Base-by-base conservation (phyloP, 1,140 invertebrate species). In the Conus betulinus region DNA sequence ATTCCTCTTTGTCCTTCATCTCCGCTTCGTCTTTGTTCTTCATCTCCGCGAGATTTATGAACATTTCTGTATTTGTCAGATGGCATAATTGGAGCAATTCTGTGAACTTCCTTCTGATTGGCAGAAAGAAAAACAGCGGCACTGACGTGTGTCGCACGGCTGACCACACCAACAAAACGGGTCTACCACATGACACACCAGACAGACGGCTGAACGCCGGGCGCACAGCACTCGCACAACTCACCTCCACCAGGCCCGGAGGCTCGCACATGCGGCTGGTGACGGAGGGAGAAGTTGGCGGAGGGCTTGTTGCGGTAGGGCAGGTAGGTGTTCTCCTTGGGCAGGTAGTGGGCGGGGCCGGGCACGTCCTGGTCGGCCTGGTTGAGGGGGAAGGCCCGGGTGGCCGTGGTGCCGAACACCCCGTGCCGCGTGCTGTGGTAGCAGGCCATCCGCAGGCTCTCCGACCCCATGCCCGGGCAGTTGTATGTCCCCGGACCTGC, bases 401-500 rank as follows among this genome's bases (percentile, higher is more conserved):
- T 87, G 23, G 94, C 92, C 6, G 93, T 92, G 10, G 92, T 93
- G 23, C 94, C 94, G 91, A 95, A 95, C 63, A 94, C 93, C 93
- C 94, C 53, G 39, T 91, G 90, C 17, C 93, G 74, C 60, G 93
- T 94, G 67, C 93, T 93, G 87, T 94, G 93, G 27, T 94, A 87
- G 84, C 94, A 94, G 3, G 94, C 94, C 89, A 93, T 95, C 27
- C 93, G 87, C 92, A 95, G 93, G 87, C 93, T 94, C 55, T 95
- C 94, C 81, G 93, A 91, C 5, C 94, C 94, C 92, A 95, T 91
- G 52, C 95, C 95, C 82, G 91, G 88, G 27, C 94, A 92, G 89
- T 93, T 94, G 88, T 95, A 95, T 10, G 93, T 89, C 23, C 94
- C 95, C 25, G 95, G 95, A 89, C 95, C 95, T 94, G 88, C 11